phyloP scores from a whole-genome alignment of 1,140 invertebrate species.

The Lepeophtheirus salmonis region DNA sequence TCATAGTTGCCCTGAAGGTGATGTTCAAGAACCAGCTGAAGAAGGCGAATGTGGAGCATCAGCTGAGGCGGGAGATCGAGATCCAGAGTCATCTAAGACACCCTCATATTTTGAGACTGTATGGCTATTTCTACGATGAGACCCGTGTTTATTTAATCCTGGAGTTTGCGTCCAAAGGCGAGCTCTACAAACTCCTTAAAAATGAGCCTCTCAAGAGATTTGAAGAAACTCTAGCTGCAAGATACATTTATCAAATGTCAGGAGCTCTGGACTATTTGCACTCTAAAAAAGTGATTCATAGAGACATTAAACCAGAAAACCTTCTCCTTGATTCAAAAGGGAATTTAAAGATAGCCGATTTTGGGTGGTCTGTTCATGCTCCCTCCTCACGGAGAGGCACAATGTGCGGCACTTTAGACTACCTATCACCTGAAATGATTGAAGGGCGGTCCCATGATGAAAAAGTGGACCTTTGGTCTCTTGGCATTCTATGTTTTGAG shows the following conservation, averaged over 20 bases:
- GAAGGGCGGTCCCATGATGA: conserved; percentile 49
- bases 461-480: conserved; percentile 68
- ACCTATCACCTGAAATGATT: conserved; percentile 82
- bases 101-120: conserved; percentile 28
- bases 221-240: conserved; percentile 22
- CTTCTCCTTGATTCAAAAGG: conserved; percentile 60
- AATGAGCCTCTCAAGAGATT: conserved; percentile 20
- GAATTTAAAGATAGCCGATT: conserved; percentile 86
- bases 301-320: conserved; percentile 94
- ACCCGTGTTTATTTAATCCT: conserved; percentile 40
- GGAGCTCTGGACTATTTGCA: conserved; percentile 71
- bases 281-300: conserved; percentile 65
- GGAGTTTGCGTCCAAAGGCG: conserved; percentile 41
- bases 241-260: conserved; percentile 26
- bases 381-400: conserved; percentile 73
- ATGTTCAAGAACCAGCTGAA: conserved; percentile 80
- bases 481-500: conserved; percentile 85
- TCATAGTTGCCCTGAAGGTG: conserved; percentile 83
- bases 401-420: conserved; percentile 79
- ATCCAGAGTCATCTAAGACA: conserved; percentile 62
- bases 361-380: conserved; percentile 91
- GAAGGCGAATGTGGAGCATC: conserved; percentile 74
- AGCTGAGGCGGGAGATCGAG: conserved; percentile 76
- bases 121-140: conserved; percentile 44
- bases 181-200: conserved; percentile 35